Base-by-base conservation (phyloP, 2,888 invertebrate genomes). In the Pristionchus arcanus region DNA sequence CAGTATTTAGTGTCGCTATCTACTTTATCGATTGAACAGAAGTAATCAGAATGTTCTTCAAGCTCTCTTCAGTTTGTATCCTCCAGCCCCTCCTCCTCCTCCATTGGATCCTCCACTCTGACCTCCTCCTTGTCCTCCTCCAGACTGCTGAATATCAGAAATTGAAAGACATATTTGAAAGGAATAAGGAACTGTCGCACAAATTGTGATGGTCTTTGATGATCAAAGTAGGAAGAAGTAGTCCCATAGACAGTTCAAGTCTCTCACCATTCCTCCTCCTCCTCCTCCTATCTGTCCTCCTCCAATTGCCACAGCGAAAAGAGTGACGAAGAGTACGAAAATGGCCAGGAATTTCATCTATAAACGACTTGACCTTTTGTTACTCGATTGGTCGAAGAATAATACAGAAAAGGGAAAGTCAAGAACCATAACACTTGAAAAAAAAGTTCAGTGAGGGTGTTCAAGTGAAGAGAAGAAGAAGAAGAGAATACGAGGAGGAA, bases 221-320 rank as follows among this genome's bases (percentile, higher is more conserved):
- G 34, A 34, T 13, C 25, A 28, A 13, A 25, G 1, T 13, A 28
- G 66, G 66, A 66, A 5, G 5, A 63, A 66, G 28, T n/a, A 28
- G 28, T 21, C 31, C 25, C 42, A 25, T 21, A 77, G n/a, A 9
- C 21, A 77, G 42, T 37, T 11, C 15, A 42, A 49, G 21, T 77
- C 21, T 42, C 42, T 19, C 34, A 77, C 77, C 77, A 49, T 42
- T 49, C 77, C 68, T 31, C 71, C 77, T 77, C 77, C 77, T 77
- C 83, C 83, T 83, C 83, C 83, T 84, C 84, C 84, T 31, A 21
- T 31, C 31, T 84, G 84, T 55, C 84, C 84, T 55, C 55, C 84
- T 19, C 7, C 53, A 28, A 37, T 49, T 19, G n/a, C 42, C 25
- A 77, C 21, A 21, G 74, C 25, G 77, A 77, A n/a, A 42, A 77